Conservation (phyloP, 2,113 vertebrate species). For the Miniopterus natalensis region DNA sequence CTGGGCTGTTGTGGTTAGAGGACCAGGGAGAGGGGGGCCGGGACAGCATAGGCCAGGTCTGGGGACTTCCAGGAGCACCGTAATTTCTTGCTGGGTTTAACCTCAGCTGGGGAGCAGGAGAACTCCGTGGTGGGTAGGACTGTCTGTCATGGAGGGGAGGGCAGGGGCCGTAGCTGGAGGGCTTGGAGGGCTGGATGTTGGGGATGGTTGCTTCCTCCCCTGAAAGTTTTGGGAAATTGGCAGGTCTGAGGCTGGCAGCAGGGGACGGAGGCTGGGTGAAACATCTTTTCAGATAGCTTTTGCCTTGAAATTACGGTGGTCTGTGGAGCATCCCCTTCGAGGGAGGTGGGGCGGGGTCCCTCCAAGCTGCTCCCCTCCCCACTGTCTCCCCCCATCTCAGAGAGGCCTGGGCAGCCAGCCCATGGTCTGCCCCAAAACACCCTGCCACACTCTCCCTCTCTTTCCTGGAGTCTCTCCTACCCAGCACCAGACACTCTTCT, state of each 20-base stretch:
- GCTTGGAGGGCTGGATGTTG: not conserved
- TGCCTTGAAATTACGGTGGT: constrained; percentile 80
- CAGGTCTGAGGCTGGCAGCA: not conserved
- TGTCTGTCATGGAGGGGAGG: too few species aligned
- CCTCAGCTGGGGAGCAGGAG: not conserved
- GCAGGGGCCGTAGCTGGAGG: not conserved
- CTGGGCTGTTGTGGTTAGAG: constrained; percentile 79
- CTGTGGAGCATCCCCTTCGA: constrained; percentile 70
- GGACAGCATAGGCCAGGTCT: not conserved
- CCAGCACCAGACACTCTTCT: constrained; percentile 74
- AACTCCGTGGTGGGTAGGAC: not conserved
- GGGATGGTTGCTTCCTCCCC: not conserved
- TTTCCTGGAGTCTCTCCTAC: constrained; percentile 67
- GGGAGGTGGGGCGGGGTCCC: constrained; percentile 70
- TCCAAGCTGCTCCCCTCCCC: constrained; percentile 79
- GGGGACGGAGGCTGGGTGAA: not conserved
- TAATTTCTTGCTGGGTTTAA: constrained; percentile 65
- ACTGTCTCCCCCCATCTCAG: constrained; percentile 1
- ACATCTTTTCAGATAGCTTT: not conserved
- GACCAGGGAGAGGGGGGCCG: constrained; percentile 49
- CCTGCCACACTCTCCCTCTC: constrained; percentile 52
- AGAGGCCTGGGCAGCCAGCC: constrained; percentile 66
- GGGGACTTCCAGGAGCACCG: constrained; percentile 69
- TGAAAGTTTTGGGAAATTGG: not conserved
- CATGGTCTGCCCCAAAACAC: not conserved